Evolutionary conservation across 2,113 vertebrate genomes (phyloP).

Genomic region (Gobio gobio): DNA sequence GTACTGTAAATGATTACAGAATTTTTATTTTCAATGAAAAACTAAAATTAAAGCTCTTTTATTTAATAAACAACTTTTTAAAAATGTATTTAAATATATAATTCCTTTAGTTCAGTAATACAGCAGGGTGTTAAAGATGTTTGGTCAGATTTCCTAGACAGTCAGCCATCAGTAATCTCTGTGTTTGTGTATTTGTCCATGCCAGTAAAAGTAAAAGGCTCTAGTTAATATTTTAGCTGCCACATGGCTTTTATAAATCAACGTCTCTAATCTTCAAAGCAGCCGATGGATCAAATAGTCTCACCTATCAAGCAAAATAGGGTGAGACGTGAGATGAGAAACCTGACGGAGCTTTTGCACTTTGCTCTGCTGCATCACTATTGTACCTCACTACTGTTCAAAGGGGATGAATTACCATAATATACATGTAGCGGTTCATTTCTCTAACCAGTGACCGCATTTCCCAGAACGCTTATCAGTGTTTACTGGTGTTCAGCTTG

Average conservation of each 20-base stretch:
- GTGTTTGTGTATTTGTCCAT: slow-evolving; percentile 3
- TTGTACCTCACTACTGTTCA: background rate
- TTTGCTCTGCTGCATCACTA: slow-evolving; percentile 24
- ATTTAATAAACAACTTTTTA: background rate
- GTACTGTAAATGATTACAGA: background rate
- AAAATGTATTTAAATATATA: background rate
- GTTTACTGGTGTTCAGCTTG: slow-evolving; percentile 63
- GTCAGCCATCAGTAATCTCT: background rate
- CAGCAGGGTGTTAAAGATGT: background rate
- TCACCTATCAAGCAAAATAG: slow-evolving; percentile 71
- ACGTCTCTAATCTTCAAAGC: slow-evolving; percentile 86
- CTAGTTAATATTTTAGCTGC: slow-evolving; percentile 84
- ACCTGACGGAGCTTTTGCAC: slow-evolving; percentile 33
- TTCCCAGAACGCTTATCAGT: slow-evolving; percentile 63
- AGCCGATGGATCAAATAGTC: slow-evolving; percentile 62
- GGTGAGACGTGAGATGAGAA: background rate
- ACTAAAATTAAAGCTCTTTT: background rate
- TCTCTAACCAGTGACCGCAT: background rate
- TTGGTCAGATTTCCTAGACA: background rate
- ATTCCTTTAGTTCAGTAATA: background rate
- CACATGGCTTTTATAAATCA: slow-evolving; percentile 75
- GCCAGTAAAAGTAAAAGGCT: slow-evolving; percentile 67
- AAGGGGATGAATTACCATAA: slow-evolving; percentile 5
- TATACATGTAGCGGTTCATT: background rate
- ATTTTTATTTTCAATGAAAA: background rate